Percentiles rank a stretch among this genome's conserved stretches.
These are phyloP conservation scores for Sclerodermus sp. DNA, from an alignment of 2,888 invertebrate genomes.

Conservation along the genomic window DNA sequence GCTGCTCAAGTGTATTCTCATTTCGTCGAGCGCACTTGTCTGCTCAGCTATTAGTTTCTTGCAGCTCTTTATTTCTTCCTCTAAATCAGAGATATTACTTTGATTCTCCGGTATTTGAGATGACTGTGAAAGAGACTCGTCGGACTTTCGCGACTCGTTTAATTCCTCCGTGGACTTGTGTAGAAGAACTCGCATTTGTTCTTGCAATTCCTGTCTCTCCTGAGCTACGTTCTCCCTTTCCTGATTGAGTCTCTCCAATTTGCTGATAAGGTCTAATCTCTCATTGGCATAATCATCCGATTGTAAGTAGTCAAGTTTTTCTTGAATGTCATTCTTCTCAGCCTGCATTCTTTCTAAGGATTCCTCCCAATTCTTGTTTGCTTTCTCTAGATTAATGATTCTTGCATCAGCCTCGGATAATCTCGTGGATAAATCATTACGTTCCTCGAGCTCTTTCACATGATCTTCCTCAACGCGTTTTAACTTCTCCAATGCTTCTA, in stretches of 20 bases:
- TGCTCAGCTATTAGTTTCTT: conserved; percentile 66
- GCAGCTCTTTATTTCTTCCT: conserved; percentile 56
- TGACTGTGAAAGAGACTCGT: conserved; percentile 16
- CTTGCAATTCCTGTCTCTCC: conserved; percentile 53
- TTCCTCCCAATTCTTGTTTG: conserved; percentile 61
- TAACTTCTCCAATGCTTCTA: conserved; percentile 9
- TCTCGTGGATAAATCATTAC: not conserved
- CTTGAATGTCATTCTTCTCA: conserved; percentile 68
- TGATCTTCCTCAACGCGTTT: conserved; percentile 7
- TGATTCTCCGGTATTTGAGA: too few species aligned
- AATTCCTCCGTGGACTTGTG: conserved; percentile 57
- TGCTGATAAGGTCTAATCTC: conserved; percentile 70
- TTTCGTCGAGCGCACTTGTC: conserved; percentile 60
- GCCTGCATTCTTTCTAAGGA: conserved; percentile 63
- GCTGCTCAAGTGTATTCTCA: conserved; percentile 63
- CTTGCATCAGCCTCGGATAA: conserved; percentile 2
- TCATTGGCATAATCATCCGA: conserved; percentile 63
- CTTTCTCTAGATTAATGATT: not conserved
- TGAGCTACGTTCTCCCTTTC: conserved; percentile 65
- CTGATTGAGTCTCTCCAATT: conserved; percentile 65
- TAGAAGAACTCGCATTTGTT: conserved; percentile 55
- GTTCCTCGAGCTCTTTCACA: too few species aligned
- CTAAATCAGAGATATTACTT: conserved; percentile 22
- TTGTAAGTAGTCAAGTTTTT: conserved; percentile 64
- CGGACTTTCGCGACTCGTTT: conserved; percentile 40